Base-by-base conservation (phyloP, 2,797 vertebrate species). In the Antrozous pallidus region DNA sequence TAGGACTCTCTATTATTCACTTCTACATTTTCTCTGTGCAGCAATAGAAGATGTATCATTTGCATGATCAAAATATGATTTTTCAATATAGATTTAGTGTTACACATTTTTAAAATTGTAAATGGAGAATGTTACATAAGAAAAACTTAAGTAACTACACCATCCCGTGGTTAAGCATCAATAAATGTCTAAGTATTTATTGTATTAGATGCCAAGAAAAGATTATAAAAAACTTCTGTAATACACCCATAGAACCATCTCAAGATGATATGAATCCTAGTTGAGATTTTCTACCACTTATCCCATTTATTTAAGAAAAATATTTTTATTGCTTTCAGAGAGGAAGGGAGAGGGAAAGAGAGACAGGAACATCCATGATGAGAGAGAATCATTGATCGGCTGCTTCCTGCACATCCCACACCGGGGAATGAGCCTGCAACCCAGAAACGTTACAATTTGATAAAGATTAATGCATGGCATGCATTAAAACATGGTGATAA, bases 1-100 rank as follows among this genome's bases (percentile, higher is more conserved):
- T 77, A 71, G 38, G 82, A 54, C 82, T 71, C 58, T 91, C 82
- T 49, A 73, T 84, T 77, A 91, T 58, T 92, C 10, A 83, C 22
- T 38, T 75, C 40, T 28, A 40, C 8, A 89, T 90, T 89, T 78
- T 80, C 58, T 75, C 67, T 88, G 9, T 61, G 24, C 6, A 80
- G 16, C 42, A 33, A 81, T 40, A 90, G 49, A 92, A 73, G 26
- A 49, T 36, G 38, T 24, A 54, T 80, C 6, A 73, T 89, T 94
- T 77, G 58, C 75, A 75, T 70, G n/a, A 94, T 54, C 9, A 56
- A 70, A 77, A 84, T 38, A 61, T 67, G 36, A 63, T 54, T 47
- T 56, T 38, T 89, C 56, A 65, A 3, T 65, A 80, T 78, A 82
- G 18, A 67, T 40, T 74, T 67, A 79, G 7, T 81, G 18, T 47